phyloP scores from a whole-genome alignment of 2,113 vertebrate species.

The Vulpes lagopus region DNA sequence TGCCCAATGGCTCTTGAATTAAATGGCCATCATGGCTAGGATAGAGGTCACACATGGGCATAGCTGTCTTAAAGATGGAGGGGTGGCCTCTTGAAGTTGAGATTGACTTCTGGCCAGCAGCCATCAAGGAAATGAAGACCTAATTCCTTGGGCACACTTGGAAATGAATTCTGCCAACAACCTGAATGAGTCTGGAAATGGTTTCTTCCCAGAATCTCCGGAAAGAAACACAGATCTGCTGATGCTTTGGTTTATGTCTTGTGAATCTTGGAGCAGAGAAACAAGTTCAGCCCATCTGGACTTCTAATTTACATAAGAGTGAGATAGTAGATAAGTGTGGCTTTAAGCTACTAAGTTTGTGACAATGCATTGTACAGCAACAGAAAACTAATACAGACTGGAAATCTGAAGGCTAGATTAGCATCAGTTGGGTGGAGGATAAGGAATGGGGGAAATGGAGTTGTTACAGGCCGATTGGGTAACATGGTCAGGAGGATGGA shows the following conservation, averaged over 20 bases:
- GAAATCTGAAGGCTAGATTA: not conserved
- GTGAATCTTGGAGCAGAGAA: conserved; percentile 5
- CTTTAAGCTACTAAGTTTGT: not conserved
- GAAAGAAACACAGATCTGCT: not conserved
- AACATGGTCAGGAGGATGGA: not conserved
- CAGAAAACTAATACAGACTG: not conserved
- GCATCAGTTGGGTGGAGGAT: not conserved
- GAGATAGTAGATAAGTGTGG: not conserved
- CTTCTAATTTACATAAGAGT: not conserved
- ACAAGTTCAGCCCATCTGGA: not conserved
- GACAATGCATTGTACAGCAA: not conserved
- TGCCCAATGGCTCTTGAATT: not conserved
- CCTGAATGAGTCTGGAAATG: not conserved
- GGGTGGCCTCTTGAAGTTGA: not conserved
- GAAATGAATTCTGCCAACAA: not conserved
- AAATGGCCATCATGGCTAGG: not conserved
- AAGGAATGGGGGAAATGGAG: not conserved
- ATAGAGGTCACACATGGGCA: not conserved
- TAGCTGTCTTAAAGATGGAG: not conserved
- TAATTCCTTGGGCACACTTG: not conserved
- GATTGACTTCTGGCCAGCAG: not conserved
- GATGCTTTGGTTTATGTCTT: not conserved
- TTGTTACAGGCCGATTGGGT: not conserved
- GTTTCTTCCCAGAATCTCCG: not conserved
- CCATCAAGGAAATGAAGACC: not conserved